These are phyloP conservation scores for Eptesicus fuscus DNA, from an alignment of 2,113 vertebrate genomes.

Conservation along the genomic window DNA sequence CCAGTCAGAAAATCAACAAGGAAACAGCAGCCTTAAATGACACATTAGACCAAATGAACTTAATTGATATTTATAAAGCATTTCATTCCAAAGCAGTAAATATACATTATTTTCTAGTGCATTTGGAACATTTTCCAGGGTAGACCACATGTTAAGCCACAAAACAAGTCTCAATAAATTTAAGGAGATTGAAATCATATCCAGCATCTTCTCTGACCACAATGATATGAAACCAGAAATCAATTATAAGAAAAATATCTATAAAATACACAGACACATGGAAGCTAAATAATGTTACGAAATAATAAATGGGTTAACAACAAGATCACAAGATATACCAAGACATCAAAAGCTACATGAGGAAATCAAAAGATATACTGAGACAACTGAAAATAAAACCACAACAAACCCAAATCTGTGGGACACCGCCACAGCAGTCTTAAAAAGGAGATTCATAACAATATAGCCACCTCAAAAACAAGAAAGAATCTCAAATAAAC, in stretches of 20 bases:
- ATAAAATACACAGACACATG: background rate
- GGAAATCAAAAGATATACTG: background rate
- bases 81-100: background rate
- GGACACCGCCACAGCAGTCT: background rate
- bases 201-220: background rate
- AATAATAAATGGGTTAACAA: background rate
- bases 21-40: background rate
- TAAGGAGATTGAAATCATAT: background rate
- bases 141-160: background rate
- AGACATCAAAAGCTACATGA: background rate
- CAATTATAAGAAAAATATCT: background rate
- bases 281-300: background rate
- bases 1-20: background rate
- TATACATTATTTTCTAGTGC: background rate
- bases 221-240: background rate
- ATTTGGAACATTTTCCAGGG: background rate
- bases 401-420: background rate
- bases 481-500: background rate
- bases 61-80: background rate
- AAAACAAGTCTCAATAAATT: background rate
- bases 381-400: background rate
- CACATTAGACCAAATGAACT: background rate
- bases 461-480: background rate
- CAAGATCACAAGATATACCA: background rate
- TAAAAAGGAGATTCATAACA: background rate